Base-by-base conservation (phyloP, 2,113 vertebrate genomes). In the Hyaena hyaena region DNA sequence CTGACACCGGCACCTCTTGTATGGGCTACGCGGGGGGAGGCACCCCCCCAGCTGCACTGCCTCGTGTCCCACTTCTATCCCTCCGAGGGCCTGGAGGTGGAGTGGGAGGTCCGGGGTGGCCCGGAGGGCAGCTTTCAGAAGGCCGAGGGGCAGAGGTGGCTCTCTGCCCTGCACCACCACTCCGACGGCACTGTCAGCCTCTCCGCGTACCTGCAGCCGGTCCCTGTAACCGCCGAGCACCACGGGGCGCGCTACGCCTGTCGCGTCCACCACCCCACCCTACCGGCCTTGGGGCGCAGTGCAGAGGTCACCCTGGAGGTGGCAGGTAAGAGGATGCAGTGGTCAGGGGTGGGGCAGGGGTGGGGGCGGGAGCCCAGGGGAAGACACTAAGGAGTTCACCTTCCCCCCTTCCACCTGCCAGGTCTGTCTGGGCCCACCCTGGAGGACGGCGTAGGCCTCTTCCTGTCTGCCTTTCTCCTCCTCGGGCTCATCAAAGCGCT, bases 111-210 rank as follows among this genome's bases (percentile, higher is more conserved):
- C 11, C 92, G 63, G 3, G 92, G 84, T 24, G 90, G 97, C 97
- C 96, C 45, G 95, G 97, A 0, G 58, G 97, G 88, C 0, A 45
- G 82, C 58, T 43, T n/a, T 26, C 65, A 1, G 19, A 73, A 88
- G 48, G 80, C 61, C 0, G 11, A 98, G 90, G 99, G 98, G 2
- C 82, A 98, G 2, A 98, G 88, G 21, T 98, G 98, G 86, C 81
- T 99, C 23, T 99, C 99, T 0, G 98, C 99, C 4, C 98, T 99
- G 98, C 7, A 96, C 74, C 98, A 98, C 97, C 99, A 99, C 33
- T 98, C 98, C 0, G 99, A 99, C 0, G 99, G 99, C 84, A 99
- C 99, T 55, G 98, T 97, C 95, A 99, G 98, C 96, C 98, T 99
- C 95, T 99, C 96, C 10, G 98, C 90, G 39, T 97, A 97, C 5